Conservation (phyloP, 2,797 vertebrate genomes). For the Microctenopoma steveboyesi region DNA sequence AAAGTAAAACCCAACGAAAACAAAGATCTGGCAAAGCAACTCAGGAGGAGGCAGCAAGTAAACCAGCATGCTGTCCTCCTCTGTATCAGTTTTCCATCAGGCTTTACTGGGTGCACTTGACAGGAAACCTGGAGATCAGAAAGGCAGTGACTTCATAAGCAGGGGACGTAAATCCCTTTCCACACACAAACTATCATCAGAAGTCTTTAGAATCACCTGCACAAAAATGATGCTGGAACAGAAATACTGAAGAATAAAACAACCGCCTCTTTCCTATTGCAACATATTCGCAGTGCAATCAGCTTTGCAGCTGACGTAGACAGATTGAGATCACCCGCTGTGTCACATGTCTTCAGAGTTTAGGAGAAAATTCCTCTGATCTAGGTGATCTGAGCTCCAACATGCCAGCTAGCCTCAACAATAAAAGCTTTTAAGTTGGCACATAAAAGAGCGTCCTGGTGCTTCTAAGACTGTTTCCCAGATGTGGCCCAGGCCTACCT, state of each 20-base stretch:
- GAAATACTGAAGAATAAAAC: background rate
- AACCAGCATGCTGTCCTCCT: background rate
- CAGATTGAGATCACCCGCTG: background rate
- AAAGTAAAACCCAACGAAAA: too few species aligned
- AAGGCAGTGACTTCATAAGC: background rate
- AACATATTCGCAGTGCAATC: background rate
- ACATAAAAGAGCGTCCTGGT: conserved; percentile 10
- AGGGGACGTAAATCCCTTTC: too few species aligned
- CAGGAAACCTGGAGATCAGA: background rate
- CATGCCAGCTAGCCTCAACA: background rate
- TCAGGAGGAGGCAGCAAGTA: background rate
- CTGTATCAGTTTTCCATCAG: background rate
- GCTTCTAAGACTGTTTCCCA: background rate
- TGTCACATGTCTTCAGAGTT: background rate
- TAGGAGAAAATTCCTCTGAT: conserved; percentile 31
- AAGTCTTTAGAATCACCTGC: too few species aligned
- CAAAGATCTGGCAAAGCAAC: too few species aligned
- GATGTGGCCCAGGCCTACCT: background rate
- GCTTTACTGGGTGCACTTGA: background rate
- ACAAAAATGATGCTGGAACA: too few species aligned
- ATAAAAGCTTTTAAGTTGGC: conserved; percentile 6
- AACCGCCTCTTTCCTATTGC: background rate
- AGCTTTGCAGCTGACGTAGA: conserved; percentile 6
- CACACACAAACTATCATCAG: too few species aligned
- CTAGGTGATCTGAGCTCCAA: conserved; percentile 14